Base-by-base conservation (phyloP, 2,888 invertebrate genomes). In the Thera britannica region DNA sequence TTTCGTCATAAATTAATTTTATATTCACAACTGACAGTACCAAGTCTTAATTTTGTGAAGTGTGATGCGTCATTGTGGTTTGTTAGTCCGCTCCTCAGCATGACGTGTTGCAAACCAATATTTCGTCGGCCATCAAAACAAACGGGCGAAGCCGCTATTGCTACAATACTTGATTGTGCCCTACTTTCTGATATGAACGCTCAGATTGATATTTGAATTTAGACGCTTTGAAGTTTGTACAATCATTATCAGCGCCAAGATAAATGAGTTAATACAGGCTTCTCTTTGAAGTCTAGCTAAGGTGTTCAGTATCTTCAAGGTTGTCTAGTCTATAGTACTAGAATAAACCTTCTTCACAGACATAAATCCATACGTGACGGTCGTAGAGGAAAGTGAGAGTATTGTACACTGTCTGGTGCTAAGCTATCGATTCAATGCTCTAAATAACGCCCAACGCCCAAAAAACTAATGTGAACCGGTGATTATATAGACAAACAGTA, bases 21-120 rank as follows among this genome's bases (percentile, higher is more conserved):
- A 51, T 51, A 51, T 23, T 51, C 51, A 51, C 23, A 12, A 51
- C 12, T 23, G 8, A 12, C n/a, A 49, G 5, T 12, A 12, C 49
- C 6, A 34, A 52, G 52, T 34, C 8, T 52, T 56, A 60, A 46
- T 66, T 60, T 57, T 68, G 58, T 70, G 71, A 74, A 6, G 5
- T 35, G 52, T 48, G 23, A 36, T 58, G 58, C 65, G 61, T 62
- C 68, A 74, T 70, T 71, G 66, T 48, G 23, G 44, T 76, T 75
- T 75, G 68, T 75, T 66, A 23, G 72, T 74, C 73, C 70, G 59
- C 55, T 41, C 51, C 51, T 51, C 51, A n/a, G 61, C 55, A 64
- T 72, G 67, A 73, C 69, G 72, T 76, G 73, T 64, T 72, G 54
- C 69, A 49, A 58, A 49, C 63, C 57, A 66, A 68, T 65, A 67